Conservation (phyloP, 2,797 vertebrate species). For the Malacoctenus gilli region DNA sequence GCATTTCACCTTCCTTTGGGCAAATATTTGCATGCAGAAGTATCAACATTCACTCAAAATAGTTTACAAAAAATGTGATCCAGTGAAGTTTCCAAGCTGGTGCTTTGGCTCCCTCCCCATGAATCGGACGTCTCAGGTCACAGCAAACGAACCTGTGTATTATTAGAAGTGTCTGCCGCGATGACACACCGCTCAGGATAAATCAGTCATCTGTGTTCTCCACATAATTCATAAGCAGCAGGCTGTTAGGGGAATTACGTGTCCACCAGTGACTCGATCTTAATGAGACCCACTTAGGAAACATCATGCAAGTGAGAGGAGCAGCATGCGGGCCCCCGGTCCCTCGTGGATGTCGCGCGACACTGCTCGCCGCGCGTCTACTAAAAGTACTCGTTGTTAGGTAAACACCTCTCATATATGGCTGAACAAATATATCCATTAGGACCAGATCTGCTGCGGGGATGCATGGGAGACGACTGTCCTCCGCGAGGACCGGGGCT, state of each 20-base stretch:
- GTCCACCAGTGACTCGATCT: slow-evolving; percentile 36
- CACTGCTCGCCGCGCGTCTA: slow-evolving; percentile 1
- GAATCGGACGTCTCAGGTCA: too few species aligned
- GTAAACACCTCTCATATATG: slow-evolving; percentile 38
- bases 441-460: slow-evolving; percentile 43
- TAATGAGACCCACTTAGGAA: slow-evolving; percentile 47
- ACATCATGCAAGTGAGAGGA: slow-evolving; percentile 16
- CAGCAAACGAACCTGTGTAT: too few species aligned
- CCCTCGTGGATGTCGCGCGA: slow-evolving; percentile 28
- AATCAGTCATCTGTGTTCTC: slow-evolving; percentile 11
- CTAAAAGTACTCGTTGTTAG: slow-evolving; percentile 24
- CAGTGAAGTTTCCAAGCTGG: too few species aligned
- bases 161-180: not conserved
- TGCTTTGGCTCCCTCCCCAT: too few species aligned
- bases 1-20: too few species aligned
- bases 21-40: too few species aligned
- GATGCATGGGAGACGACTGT: slow-evolving; percentile 8
- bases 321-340: slow-evolving; percentile 27
- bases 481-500: slow-evolving; percentile 1
- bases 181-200: slow-evolving; percentile 1
- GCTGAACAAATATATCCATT: slow-evolving; percentile 53
- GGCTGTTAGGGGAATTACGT: slow-evolving; percentile 33
- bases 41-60: too few species aligned
- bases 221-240: slow-evolving; percentile 22
- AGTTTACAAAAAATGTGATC: too few species aligned